Percentiles rank a stretch among this genome's conserved stretches.
These are phyloP conservation scores for Crenichthys baileyi DNA, from an alignment of 2,797 vertebrate species.

Conservation along the genomic window DNA sequence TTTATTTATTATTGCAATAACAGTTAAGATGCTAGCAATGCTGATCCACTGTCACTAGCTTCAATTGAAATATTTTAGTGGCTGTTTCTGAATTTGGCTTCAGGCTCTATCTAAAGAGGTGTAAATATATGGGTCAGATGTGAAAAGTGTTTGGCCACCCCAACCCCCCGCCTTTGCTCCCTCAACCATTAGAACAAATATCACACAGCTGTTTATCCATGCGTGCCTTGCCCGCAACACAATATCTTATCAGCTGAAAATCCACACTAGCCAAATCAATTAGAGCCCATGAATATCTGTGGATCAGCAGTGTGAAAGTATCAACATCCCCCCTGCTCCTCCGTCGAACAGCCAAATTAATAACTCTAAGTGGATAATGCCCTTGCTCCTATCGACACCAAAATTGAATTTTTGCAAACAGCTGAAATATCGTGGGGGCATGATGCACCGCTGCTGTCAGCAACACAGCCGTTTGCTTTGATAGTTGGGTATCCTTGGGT, in stretches of 20 bases:
- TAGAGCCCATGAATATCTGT: constrained; percentile 81
- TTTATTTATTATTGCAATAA: not conserved
- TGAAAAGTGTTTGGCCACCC: constrained; percentile 55
- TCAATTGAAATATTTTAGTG: constrained; percentile 49
- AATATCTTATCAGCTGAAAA: constrained; percentile 82
- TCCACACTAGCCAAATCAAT: constrained; percentile 85
- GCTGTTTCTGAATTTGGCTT: constrained; percentile 54
- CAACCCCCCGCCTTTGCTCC: constrained; percentile 24
- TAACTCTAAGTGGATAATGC: constrained; percentile 85
- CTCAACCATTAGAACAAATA: constrained; percentile 81
- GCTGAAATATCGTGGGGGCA: constrained; percentile 71
- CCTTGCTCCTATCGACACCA: constrained; percentile 84
- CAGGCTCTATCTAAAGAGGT: constrained; percentile 62
- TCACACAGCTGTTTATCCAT: constrained; percentile 78
- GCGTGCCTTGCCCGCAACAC: constrained; percentile 77
- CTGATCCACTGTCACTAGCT: constrained; percentile 27
- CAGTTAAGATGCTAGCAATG: constrained; percentile 9
- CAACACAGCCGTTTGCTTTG: constrained; percentile 52
- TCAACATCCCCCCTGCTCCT: constrained; percentile 75
- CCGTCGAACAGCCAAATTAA: constrained; percentile 85
- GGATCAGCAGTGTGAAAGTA: constrained; percentile 78
- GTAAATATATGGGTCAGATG: constrained; percentile 73
- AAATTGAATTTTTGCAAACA: constrained; percentile 81
- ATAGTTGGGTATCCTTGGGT: constrained; percentile 57
- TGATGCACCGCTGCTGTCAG: constrained; percentile 59